phyloP scores from a whole-genome alignment of 2,888 invertebrate genomes.

The Drosophila neutralis region DNA sequence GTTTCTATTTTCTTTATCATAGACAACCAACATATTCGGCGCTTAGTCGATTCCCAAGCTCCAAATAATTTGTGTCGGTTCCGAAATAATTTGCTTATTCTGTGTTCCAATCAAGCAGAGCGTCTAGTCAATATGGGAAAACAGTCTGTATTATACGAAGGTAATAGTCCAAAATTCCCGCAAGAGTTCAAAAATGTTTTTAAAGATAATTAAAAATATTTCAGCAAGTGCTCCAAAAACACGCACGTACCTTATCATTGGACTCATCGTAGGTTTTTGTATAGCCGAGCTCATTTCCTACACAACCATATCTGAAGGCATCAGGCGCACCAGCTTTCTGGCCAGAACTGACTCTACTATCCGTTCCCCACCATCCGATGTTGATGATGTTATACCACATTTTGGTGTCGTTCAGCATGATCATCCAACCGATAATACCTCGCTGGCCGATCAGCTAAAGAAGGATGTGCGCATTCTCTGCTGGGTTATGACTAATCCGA shows the following conservation, averaged over 20 bases:
- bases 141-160: not conserved
- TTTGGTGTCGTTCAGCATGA: not conserved
- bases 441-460: not conserved
- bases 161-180: not conserved
- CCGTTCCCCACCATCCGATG: not conserved
- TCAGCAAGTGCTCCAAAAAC: not conserved
- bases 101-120: not conserved
- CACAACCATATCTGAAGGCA: not conserved
- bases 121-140: not conserved
- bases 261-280: not conserved
- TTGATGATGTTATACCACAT: not conserved
- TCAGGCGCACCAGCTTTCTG: not conserved
- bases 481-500: not conserved
- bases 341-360: not conserved
- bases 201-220: not conserved
- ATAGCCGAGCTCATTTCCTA: not conserved
- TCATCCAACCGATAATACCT: not conserved
- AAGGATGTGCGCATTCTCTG: not conserved
- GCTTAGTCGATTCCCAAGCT: not conserved
- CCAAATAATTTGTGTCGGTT: not conserved
- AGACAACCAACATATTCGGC: not conserved
- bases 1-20: not conserved
- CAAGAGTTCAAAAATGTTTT: not conserved
- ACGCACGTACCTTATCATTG: not conserved
- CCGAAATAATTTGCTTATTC: not conserved